Base-by-base conservation (phyloP, 1,140 invertebrate species). In the Temnothorax longispinosus region DNA sequence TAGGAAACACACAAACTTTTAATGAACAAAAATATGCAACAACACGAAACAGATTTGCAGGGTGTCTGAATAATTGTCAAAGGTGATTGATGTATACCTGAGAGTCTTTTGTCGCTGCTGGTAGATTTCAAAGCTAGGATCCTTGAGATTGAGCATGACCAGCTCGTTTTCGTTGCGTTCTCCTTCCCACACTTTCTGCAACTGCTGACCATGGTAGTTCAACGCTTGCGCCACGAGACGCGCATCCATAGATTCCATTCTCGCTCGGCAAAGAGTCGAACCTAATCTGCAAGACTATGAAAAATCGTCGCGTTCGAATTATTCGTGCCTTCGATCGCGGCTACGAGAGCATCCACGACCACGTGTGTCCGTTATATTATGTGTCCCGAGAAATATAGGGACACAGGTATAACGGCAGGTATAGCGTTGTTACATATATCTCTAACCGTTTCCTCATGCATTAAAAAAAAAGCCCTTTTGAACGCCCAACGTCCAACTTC, bases 141-240 rank as follows among this genome's bases (percentile, higher is more conserved):
- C 96, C 86, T 97, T 96, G 52, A 98, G 96, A 91, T 97, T 97
- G 87, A 97, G 95, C 91, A 96, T 96, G 2, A 96, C 88, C 67
- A 98, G 93, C 91, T 98, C 97, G 74, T 97, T 96, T 91, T 97
- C 97, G 85, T 97, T 97, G 91, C 97, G 96, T 92, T 98, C 97
- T 35, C 96, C 96, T 92, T 98, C 98, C 98, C 98, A 98, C 87
- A 98, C 96, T 95, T 98, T 98, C 94, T 98, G 97, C 88, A 98
- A 95, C 91, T 98, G 97, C 91, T 98, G 97, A 1, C 98, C 98
- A 96, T 98, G 98, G 93, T 97, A 98, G 95, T 98, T 97, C 87
- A 98, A 96, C 71, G 97, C 96, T 92, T 97, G 96, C 91, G 96
- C 95, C 92, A 98, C 96, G 85, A 97, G 95, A 72, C 97, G 96